Evolutionary conservation across 2,888 invertebrate genomes (phyloP), one percentile per base, ranked within the genome.

Genomic region (Stictocephala bisonia): DNA sequence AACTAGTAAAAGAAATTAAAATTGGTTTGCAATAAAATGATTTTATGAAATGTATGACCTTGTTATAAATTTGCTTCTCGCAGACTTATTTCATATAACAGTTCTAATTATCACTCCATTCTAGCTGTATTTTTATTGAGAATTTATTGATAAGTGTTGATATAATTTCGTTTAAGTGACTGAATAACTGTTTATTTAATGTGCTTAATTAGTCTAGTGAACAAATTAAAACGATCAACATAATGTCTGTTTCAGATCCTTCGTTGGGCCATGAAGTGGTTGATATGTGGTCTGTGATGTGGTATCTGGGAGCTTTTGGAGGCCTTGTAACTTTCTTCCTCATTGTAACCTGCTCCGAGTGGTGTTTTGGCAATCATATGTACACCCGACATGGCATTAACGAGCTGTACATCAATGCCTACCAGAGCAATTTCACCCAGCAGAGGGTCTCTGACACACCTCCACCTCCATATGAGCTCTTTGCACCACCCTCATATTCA

Each of bases 221-320:
- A 18, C 4, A 15, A 48, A 15, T 48, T 9, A 9, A 35, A 35
- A 7, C 7, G 13, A 35, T 9, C 11, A 7, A 35, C 11, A 35
- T 69, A 74, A 77, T 44, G 18, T 68, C 26, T 31, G 48, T 79
- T 81, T 6, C 78, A 82, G 81, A 78, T 64, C 78, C 76, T 64
- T 66, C 77, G 9, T 56, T 29, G 48, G 68, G 11, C 9, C 72
- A 72, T 40, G 79, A 77, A 41, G 77, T 85, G 78, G 86, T 85
- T 78, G 86, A 87, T 78, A 86, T 87, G 0, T 87, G 87, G 87
- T 87, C 87, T 26, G 85, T 88, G 68, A 83, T 87, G 4, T 87
- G 87, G 87, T 88, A 88, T 83, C 85, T 88, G 64, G 87, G 87
- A 1, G 87, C 87, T 1, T 87, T 88, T 78, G 87, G 87, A 3